phyloP scores from a whole-genome alignment of 2,797 vertebrate species.

The Enteromius viviparus region DNA sequence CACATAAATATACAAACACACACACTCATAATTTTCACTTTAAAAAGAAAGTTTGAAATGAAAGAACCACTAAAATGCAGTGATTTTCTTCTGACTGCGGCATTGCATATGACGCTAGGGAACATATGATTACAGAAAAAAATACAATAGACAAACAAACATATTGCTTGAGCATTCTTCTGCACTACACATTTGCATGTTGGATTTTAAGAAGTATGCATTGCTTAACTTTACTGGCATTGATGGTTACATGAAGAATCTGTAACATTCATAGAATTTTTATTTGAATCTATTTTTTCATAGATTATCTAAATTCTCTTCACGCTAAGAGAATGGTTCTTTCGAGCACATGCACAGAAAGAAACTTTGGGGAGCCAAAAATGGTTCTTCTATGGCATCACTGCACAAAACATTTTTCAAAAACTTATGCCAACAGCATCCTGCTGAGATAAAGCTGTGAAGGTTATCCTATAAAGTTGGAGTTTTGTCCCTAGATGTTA shows the following conservation, averaged over 20 bases:
- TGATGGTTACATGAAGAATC: too few relatives aligned
- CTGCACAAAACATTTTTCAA: neutral
- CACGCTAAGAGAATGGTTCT: neutral
- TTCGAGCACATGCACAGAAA: neutral
- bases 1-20: slow-evolving; percentile 38
- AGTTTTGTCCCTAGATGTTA: neutral
- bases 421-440: neutral
- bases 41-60: slow-evolving; percentile 14
- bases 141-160: neutral
- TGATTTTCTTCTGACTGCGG: slow-evolving; percentile 18
- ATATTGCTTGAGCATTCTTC: neutral
- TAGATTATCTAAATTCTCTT: neutral
- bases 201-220: too few relatives aligned
- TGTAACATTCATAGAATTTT: too few relatives aligned
- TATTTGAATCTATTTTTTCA: too few relatives aligned
- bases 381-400: neutral
- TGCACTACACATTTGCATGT: neutral
- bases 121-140: slow-evolving; percentile 19
- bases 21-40: slow-evolving; percentile 39
- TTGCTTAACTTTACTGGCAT: too few relatives aligned
- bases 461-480: neutral
- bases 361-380: neutral
- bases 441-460: neutral
- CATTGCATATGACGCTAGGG: neutral
- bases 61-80: slow-evolving; percentile 19